phyloP scores from a whole-genome alignment of 2,113 vertebrate genomes.

The Lepisosteus osseus region DNA sequence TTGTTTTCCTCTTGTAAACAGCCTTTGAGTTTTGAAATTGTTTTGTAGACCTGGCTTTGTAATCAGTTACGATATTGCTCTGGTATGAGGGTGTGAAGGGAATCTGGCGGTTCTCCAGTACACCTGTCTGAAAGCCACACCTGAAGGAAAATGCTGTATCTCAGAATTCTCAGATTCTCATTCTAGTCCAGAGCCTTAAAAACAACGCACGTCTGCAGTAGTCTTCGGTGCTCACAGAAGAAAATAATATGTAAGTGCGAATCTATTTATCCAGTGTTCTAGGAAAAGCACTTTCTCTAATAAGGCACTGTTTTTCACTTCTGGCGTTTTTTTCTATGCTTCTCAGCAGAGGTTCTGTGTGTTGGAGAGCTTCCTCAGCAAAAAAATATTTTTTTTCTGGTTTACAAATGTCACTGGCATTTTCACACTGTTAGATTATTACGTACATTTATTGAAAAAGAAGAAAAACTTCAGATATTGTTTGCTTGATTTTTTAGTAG shows the following conservation, averaged over 20 bases:
- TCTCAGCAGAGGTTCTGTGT: no score
- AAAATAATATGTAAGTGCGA: not conserved
- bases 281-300: no score
- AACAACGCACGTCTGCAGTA: not conserved
- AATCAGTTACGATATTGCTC: constrained; percentile 24
- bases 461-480: no score
- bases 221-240: not conserved
- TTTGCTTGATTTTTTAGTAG: no score
- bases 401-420: no score
- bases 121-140: constrained; percentile 47
- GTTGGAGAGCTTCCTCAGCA: no score
- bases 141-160: constrained; percentile 32
- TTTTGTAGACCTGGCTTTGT: constrained; percentile 15
- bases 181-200: not conserved
- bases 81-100: constrained; percentile 43
- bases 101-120: constrained; percentile 33
- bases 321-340: no score
- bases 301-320: no score
- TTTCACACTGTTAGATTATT: no score
- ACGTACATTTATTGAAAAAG: no score
- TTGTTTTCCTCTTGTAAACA: not conserved
- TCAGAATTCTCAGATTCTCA: no score
- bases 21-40: not conserved
- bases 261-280: not conserved
- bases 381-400: no score